These are phyloP conservation scores for Zaprionus camerounensis DNA, from an alignment of 1,140 invertebrate species.

Conservation along the genomic window DNA sequence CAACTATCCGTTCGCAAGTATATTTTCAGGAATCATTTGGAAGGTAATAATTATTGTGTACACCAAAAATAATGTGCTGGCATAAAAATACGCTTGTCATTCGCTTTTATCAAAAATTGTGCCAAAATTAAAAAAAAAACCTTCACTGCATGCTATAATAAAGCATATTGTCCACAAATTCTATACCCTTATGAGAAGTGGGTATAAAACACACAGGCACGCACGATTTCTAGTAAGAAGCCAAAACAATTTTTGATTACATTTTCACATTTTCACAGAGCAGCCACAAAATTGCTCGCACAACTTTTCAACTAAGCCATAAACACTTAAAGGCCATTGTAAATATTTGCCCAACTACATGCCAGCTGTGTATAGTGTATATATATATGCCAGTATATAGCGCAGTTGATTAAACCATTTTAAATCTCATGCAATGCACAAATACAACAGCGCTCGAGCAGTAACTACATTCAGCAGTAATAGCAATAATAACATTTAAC, in stretches of 20 bases:
- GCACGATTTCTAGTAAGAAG: conserved; percentile 15
- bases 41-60: too few species aligned
- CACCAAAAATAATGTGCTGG: too few species aligned
- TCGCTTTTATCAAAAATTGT: neutral
- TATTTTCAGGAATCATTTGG: too few species aligned
- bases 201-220: neutral
- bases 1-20: too few species aligned
- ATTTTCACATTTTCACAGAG: conserved; percentile 7
- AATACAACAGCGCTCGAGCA: conserved; percentile 14
- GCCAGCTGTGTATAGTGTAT: neutral
- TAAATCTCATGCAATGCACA: conserved; percentile 56
- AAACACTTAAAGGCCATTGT: conserved; percentile 44
- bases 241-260: conserved; percentile 33
- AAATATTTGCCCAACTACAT: conserved; percentile 53
- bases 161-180: too few species aligned
- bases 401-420: conserved; percentile 74
- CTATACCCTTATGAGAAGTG: too few species aligned
- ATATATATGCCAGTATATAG: conserved; percentile 1
- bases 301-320: conserved; percentile 41
- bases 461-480: conserved; percentile 47
- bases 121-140: neutral
- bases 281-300: conserved; percentile 48
- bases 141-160: too few species aligned
- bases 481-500: conserved; percentile 49
- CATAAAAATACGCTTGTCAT: too few species aligned